Conservation (phyloP, 2,888 invertebrate species). For the Athetis lepigone region DNA sequence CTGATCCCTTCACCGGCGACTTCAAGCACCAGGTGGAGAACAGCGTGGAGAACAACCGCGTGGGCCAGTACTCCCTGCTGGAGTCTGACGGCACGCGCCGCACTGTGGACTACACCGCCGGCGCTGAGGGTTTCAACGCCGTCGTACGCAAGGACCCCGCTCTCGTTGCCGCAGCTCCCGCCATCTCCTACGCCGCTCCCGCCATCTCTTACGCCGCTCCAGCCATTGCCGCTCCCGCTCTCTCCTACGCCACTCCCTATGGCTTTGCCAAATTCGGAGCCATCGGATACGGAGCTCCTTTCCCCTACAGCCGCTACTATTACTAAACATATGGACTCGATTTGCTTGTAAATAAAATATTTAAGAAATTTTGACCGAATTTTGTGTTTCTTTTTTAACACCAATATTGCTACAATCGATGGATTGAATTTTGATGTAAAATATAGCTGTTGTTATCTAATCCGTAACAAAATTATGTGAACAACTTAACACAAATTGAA, state of each 20-base stretch:
- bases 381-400: constrained; percentile 16
- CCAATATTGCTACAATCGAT: no score
- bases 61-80: constrained; percentile 78
- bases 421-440: no score
- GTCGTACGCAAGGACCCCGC: constrained; percentile 87
- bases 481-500: neutral
- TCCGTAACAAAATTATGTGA: neutral
- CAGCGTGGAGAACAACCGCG: constrained; percentile 69
- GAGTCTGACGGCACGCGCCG: constrained; percentile 89
- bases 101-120: constrained; percentile 89
- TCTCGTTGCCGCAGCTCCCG: constrained; percentile 64
- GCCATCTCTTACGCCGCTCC: constrained; percentile 62
- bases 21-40: constrained; percentile 84
- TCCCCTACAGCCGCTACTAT: constrained; percentile 61
- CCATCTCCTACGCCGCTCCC: constrained; percentile 54
- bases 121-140: constrained; percentile 89
- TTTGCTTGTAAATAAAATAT: constrained; percentile 57
- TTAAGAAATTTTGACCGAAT: constrained; percentile 33
- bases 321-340: constrained; percentile 22
- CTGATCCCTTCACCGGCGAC: constrained; percentile 88
- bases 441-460: neutral
- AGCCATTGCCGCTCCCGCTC: constrained; percentile 15
- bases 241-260: constrained; percentile 37
- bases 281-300: constrained; percentile 54
- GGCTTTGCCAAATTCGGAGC: constrained; percentile 43